Conservation (phyloP, 2,797 vertebrate genomes). For the Oophaga sylvatica region DNA sequence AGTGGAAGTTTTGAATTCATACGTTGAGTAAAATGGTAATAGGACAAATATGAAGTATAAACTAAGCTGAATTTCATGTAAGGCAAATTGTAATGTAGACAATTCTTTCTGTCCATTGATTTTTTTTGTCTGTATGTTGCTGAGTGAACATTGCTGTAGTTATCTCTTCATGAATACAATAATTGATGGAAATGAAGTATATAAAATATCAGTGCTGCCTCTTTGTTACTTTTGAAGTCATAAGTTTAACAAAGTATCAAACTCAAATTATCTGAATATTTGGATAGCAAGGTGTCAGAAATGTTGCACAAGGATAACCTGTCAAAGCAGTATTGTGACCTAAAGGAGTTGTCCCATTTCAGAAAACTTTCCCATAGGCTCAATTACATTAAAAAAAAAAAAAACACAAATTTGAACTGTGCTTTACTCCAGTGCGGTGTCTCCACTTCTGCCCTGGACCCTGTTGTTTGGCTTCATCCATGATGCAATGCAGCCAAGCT, state of each 20-base stretch:
- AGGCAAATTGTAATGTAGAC: neutral
- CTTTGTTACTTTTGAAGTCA: neutral
- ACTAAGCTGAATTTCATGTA: neutral
- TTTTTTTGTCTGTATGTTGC: neutral
- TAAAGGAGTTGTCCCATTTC: too few species aligned
- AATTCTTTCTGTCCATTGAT: neutral
- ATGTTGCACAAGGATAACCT: neutral
- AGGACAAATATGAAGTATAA: neutral
- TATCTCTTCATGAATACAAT: neutral
- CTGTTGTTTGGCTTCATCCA: too few species aligned
- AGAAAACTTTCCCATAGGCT: too few species aligned
- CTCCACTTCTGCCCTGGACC: too few species aligned
- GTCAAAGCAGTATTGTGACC: neutral
- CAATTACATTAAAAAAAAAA: too few species aligned
- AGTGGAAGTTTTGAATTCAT: neutral
- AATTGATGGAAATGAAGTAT: neutral
- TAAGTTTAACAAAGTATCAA: neutral
- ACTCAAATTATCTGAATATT: neutral
- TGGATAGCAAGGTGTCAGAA: neutral
- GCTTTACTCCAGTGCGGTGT: too few species aligned
- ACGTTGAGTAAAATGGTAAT: neutral
- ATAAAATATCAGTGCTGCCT: neutral
- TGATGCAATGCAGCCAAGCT: too few species aligned
- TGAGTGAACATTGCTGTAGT: neutral
- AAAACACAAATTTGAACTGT: too few species aligned